phyloP scores from a whole-genome alignment of 2,797 vertebrate genomes.

The Vespertilio murinus region DNA sequence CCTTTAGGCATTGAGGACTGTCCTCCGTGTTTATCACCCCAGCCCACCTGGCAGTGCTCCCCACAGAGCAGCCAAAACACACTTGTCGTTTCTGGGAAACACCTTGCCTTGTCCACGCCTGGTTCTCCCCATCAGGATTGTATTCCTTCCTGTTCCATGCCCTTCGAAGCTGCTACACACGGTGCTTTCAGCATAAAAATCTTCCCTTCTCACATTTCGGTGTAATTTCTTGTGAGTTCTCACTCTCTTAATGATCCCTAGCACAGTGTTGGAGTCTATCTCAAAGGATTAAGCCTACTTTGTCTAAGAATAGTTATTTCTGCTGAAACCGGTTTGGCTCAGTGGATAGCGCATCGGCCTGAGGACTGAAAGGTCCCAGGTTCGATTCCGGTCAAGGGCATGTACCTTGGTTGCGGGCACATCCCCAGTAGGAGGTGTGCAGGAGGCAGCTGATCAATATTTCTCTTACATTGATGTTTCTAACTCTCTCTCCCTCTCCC shows the following conservation, averaged over 20 bases:
- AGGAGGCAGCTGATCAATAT: too few relatives aligned
- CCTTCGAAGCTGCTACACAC: not conserved
- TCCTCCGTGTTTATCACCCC: not conserved
- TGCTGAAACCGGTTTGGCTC: too few relatives aligned
- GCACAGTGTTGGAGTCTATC: not conserved
- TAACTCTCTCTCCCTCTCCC: too few relatives aligned
- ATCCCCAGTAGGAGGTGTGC: too few relatives aligned
- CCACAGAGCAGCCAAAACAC: not conserved
- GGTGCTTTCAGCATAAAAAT: not conserved
- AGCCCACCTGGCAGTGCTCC: not conserved
- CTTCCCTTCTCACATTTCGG: not conserved
- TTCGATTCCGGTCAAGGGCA: too few relatives aligned
- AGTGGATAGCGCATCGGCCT: too few relatives aligned
- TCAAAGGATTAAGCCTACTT: not conserved
- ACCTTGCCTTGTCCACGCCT: not conserved
- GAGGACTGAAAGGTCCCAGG: too few relatives aligned
- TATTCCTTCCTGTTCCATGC: not conserved
- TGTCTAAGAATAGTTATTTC: constrained; percentile 3
- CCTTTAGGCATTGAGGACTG: not conserved
- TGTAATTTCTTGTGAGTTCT: not conserved
- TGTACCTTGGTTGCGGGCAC: too few relatives aligned
- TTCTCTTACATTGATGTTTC: too few relatives aligned
- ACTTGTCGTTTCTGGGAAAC: not conserved
- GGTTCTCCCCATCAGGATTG: not conserved
- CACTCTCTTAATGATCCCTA: not conserved